A percentile compares a stretch with the other conserved stretches of the same genome.
These are phyloP conservation scores for Ophion ellenae DNA, from an alignment of 2,888 invertebrate genomes.

Conservation along the genomic window DNA sequence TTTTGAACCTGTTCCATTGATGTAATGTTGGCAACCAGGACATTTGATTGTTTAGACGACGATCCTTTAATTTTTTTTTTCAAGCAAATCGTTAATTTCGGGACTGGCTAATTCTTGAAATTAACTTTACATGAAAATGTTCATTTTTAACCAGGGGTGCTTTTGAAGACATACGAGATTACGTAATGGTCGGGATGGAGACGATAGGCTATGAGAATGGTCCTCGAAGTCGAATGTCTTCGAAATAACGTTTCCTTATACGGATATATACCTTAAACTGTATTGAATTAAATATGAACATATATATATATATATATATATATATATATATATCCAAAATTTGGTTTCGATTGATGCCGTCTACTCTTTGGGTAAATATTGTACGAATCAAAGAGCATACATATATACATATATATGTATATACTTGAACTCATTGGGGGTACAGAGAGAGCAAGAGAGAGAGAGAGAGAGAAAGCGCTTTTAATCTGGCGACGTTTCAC, in stretches of 20 bases:
- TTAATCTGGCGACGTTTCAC: slow-evolving; percentile 42
- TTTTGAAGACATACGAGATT: too few species aligned
- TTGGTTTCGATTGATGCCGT: slow-evolving; percentile 45
- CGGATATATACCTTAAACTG: too few species aligned
- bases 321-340: not conserved
- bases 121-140: not conserved
- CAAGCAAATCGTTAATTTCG: not conserved
- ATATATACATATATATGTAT: not conserved
- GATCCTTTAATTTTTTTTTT: not conserved
- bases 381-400: slow-evolving; percentile 11
- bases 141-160: not conserved
- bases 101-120: not conserved
- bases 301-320: not conserved
- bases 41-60: not conserved
- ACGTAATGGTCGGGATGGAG: too few species aligned
- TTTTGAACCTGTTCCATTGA: too few species aligned
- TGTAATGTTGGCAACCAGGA: too few species aligned
- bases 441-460: not conserved
- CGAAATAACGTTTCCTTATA: too few species aligned
- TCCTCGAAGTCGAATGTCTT: too few species aligned
- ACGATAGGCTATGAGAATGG: too few species aligned
- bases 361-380: slow-evolving; percentile 8
- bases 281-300: too few species aligned
- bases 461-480: not conserved
- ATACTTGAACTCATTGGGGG: slow-evolving; percentile 11